These are phyloP conservation scores for human (Homo sapiens) DNA, from an alignment of 2,113 vertebrate species.

Conservation along the genomic window GRCh38 chr3:164919001-164919500, in stretches of 20 bases:
- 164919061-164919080: not conserved
- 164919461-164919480: not conserved
- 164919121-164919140: not conserved
- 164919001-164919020: not conserved
- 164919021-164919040: not conserved
- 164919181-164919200: not conserved
- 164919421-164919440: not conserved
- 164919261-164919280: not conserved
- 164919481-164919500: not conserved
- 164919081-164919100: not conserved
- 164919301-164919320: not conserved
- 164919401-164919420: not conserved
- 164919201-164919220: not conserved
- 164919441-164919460: not conserved
- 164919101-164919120: not conserved
- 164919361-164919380: not conserved
- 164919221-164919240: not conserved
- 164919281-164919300: not conserved
- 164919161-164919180: not conserved
- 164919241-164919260: not conserved
- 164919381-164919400: not conserved
- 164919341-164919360: not conserved
- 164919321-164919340: not conserved
- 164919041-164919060: not conserved
- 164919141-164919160: not conserved